A percentile compares a stretch with the other conserved stretches of the same genome.
Conservation (phyloP, 1,140 invertebrate species). For the Dreissena polymorpha region DNA sequence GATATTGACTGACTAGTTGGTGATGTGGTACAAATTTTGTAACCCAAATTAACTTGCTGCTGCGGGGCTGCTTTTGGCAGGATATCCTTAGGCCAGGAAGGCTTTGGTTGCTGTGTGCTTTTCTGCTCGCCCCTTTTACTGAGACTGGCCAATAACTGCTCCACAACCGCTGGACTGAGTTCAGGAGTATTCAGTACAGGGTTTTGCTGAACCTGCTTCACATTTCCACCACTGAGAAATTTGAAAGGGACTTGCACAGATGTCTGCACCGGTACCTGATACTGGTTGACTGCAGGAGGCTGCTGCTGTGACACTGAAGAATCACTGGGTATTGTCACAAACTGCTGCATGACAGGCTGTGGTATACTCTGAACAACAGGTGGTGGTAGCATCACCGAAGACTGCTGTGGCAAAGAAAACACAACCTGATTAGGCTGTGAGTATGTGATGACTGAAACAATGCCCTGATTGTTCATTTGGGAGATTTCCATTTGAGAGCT, state of each 20-base stretch:
- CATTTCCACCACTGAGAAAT: background rate
- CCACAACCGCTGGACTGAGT: slow-evolving; percentile 48
- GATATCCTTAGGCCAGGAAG: background rate
- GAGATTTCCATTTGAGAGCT: too few relatives aligned
- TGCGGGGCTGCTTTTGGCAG: background rate
- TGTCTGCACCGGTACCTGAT: background rate
- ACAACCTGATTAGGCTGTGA: too few relatives aligned
- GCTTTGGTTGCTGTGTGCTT: background rate
- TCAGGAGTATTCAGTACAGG: slow-evolving; percentile 34
- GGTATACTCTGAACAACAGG: too few relatives aligned
- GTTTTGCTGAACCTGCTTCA: background rate
- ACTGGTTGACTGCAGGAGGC: background rate
- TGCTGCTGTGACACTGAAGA: too few relatives aligned
- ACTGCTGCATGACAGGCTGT: too few relatives aligned
- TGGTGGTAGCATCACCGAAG: too few relatives aligned
- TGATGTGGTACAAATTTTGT: background rate
- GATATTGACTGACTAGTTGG: background rate
- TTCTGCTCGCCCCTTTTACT: slow-evolving; percentile 2
- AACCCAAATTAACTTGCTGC: background rate
- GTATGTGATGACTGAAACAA: too few relatives aligned
- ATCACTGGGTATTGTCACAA: too few relatives aligned
- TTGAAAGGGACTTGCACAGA: background rate
- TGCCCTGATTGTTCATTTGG: too few relatives aligned
- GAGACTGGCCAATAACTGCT: slow-evolving; percentile 36
- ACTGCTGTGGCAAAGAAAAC: too few relatives aligned